These are phyloP conservation scores for Euwallacea fornicatus DNA, from an alignment of 1,140 invertebrate species.

Conservation along the genomic window DNA sequence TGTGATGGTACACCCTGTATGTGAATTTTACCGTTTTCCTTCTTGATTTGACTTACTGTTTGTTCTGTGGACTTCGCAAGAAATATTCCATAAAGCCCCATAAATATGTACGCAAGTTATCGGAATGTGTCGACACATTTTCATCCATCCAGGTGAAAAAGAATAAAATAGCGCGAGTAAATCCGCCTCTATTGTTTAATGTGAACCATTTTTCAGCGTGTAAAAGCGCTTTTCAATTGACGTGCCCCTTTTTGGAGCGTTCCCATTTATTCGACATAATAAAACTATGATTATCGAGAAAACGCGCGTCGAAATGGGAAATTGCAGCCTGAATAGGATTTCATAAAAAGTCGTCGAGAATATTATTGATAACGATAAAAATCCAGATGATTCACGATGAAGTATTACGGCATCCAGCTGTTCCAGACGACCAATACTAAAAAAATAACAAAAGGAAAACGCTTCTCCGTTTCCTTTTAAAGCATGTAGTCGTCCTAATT, in stretches of 20 bases:
- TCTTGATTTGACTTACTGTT: constrained; percentile 9
- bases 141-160: not conserved
- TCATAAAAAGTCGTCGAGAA: not conserved
- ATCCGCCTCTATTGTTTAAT: constrained; percentile 16
- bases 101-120: too few species aligned
- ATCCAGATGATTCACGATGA: not conserved
- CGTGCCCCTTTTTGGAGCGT: constrained; percentile 12
- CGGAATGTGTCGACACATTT: too few species aligned
- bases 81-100: too few species aligned
- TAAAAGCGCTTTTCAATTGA: constrained; percentile 24
- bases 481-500: too few species aligned
- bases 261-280: constrained; percentile 25
- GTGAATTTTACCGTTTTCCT: not conserved
- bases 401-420: too few species aligned
- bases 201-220: constrained; percentile 20
- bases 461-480: too few species aligned
- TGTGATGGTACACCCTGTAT: too few species aligned
- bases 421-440: too few species aligned
- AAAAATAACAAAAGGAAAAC: too few species aligned
- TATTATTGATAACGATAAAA: constrained; percentile 1
- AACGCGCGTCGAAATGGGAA: constrained; percentile 10
- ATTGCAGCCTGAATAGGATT: constrained; percentile 1
- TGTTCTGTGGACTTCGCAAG: too few species aligned
- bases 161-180: constrained; percentile 5
- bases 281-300: constrained; percentile 15